phyloP scores from a whole-genome alignment of 2,888 invertebrate species.

The Drosophila eohydei region DNA sequence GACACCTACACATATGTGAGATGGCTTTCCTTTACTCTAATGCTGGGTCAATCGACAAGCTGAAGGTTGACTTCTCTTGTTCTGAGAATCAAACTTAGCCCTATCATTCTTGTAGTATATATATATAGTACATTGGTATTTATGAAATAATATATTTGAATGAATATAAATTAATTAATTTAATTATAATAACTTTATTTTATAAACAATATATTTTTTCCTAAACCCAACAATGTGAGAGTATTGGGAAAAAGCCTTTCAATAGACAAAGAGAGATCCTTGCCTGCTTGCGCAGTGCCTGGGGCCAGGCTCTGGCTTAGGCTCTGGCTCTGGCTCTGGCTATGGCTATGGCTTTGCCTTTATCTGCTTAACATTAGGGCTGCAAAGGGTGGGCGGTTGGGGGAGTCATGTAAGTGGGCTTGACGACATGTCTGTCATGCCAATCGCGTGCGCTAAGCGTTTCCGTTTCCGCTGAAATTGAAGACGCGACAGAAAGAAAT shows the following conservation, averaged over 20 bases:
- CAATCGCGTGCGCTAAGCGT: conserved; percentile 32
- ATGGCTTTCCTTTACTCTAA: neutral
- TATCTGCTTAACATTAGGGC: neutral
- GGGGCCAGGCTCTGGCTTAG: conserved; percentile 27
- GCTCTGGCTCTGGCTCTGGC: conserved; percentile 13
- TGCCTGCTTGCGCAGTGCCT: conserved; percentile 2
- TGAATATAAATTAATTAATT: too few species aligned
- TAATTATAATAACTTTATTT: too few species aligned
- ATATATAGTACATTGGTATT: too few species aligned
- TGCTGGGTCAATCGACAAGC: neutral
- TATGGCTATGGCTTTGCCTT: conserved; percentile 20
- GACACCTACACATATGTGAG: neutral
- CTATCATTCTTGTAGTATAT: too few species aligned
- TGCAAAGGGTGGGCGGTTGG: neutral
- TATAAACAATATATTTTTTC: too few species aligned
- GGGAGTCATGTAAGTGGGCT: neutral
- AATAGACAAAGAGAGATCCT: too few species aligned
- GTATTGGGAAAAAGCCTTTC: neutral
- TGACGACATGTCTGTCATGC: conserved; percentile 39
- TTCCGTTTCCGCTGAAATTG: conserved; percentile 62
- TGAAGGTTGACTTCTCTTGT: neutral
- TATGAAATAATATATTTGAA: too few species aligned
- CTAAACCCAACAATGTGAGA: neutral
- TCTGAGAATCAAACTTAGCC: too few species aligned
- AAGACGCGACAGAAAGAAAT: conserved; percentile 32